Percentiles rank a stretch among this genome's conserved stretches.
phyloP scores from a whole-genome alignment of 2,888 invertebrate genomes.

The Thera obeliscata region DNA sequence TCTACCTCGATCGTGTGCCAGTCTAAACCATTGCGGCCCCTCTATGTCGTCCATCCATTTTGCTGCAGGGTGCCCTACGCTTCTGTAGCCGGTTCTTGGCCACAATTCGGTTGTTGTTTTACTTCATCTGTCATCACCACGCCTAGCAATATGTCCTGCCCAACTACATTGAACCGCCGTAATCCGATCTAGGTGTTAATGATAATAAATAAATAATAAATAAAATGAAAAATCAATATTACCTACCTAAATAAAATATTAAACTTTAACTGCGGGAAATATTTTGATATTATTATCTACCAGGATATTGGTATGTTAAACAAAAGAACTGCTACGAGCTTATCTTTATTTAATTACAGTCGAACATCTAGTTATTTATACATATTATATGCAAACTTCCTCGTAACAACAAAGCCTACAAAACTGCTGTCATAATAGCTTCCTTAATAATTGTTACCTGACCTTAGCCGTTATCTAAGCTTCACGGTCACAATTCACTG shows the following conservation, averaged over 20 bases:
- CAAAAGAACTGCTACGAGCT: not conserved
- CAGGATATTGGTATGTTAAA: conserved; percentile 1
- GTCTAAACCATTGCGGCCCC: too few species aligned
- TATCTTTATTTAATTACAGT: not conserved
- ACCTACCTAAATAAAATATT: not conserved
- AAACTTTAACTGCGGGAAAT: not conserved
- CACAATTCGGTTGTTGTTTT: too few species aligned
- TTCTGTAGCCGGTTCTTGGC: too few species aligned
- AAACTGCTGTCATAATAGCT: conserved; percentile 45
- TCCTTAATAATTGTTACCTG: conserved; percentile 60
- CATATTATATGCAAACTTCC: conserved; percentile 13
- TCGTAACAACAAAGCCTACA: conserved; percentile 24
- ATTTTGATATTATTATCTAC: not conserved
- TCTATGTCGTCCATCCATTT: too few species aligned
- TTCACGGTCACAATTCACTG: conserved; percentile 16
- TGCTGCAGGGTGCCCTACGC: too few species aligned
- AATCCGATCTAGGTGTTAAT: too few species aligned
- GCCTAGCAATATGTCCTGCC: too few species aligned
- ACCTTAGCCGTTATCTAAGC: conserved; percentile 58
- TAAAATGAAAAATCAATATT: not conserved
- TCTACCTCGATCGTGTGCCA: too few species aligned
- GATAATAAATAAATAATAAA: too few species aligned
- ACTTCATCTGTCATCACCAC: too few species aligned
- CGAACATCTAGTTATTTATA: conserved; percentile 2
- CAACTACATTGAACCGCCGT: too few species aligned